Evolutionary conservation across 2,888 invertebrate genomes (phyloP).

Genomic region (Athrips mouffetella): DNA sequence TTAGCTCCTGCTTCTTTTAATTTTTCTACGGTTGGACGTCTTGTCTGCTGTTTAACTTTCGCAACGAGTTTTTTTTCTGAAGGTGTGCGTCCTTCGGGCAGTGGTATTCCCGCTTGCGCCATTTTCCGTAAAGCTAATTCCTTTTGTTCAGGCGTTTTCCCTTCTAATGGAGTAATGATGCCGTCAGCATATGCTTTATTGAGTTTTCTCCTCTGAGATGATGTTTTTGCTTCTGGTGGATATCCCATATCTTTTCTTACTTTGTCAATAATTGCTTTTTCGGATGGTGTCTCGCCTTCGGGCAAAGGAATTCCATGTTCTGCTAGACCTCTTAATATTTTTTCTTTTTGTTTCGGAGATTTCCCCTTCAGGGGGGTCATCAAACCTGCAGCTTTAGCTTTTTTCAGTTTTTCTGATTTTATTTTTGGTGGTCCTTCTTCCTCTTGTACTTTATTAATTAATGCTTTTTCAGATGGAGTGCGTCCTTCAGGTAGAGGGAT

Average conservation of each 20-base stretch:
- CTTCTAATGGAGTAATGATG: slow-evolving; percentile 27
- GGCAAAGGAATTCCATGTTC: slow-evolving; percentile 27
- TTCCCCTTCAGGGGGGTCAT: slow-evolving; percentile 26
- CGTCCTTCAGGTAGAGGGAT: slow-evolving; percentile 35
- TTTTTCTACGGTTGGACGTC: too few relatives aligned
- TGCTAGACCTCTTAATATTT: slow-evolving; percentile 1
- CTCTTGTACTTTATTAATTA: slow-evolving; percentile 26
- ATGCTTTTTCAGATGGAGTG: slow-evolving; percentile 29
- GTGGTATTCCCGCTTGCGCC: slow-evolving; percentile 22
- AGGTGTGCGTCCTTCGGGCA: slow-evolving; percentile 26
- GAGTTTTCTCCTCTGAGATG: slow-evolving; percentile 20
- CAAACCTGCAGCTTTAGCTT: slow-evolving; percentile 24
- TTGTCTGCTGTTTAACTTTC: too few relatives aligned
- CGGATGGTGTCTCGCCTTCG: slow-evolving; percentile 32
- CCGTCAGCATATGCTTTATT: slow-evolving; percentile 25
- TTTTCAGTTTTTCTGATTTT: slow-evolving; percentile 19
- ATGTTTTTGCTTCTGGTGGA: slow-evolving; percentile 24
- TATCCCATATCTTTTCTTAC: slow-evolving; percentile 33
- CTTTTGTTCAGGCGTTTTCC: slow-evolving; percentile 31
- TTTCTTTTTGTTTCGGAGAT: slow-evolving; percentile 22
- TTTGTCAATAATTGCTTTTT: slow-evolving; percentile 31
- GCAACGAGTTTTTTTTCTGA: too few relatives aligned
- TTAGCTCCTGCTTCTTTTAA: too few relatives aligned
- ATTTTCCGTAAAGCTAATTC: slow-evolving; percentile 26
- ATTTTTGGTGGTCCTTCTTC: slow-evolving; percentile 12